A percentile compares a stretch with the other conserved stretches of the same genome.
Conservation (phyloP, 2,888 invertebrate genomes). For the Patella caerulea region DNA sequence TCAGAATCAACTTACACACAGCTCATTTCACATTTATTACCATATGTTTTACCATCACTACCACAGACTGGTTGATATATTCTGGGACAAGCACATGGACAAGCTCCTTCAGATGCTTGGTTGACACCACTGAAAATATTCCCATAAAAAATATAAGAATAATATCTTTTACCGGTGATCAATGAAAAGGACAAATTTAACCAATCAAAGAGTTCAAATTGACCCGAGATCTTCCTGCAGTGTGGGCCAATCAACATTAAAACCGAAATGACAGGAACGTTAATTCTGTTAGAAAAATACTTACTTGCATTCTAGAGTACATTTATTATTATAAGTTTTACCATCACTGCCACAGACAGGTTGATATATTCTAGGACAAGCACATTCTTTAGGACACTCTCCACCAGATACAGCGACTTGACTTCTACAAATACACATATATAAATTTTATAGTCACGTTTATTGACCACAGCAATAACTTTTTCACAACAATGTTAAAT, state of each 20-base stretch:
- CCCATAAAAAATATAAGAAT: too few relatives aligned
- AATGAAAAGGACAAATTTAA: too few relatives aligned
- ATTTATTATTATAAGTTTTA: constrained; percentile 21
- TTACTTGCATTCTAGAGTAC: constrained; percentile 20
- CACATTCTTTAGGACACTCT: constrained; percentile 18
- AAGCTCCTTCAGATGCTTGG: constrained; percentile 8
- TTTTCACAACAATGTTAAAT: too few relatives aligned
- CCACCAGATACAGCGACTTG: constrained; percentile 18
- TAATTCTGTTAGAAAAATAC: background rate
- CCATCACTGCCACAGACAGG: constrained; percentile 26
- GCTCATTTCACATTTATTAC: constrained; percentile 18
- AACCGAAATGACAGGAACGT: background rate
- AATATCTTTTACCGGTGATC: too few relatives aligned
- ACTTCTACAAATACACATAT: background rate
- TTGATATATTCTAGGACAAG: constrained; percentile 20
- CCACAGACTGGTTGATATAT: constrained; percentile 24
- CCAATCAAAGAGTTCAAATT: too few relatives aligned
- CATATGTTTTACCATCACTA: constrained; percentile 22
- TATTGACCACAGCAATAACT: too few relatives aligned
- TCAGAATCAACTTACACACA: constrained; percentile 16
- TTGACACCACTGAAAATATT: too few relatives aligned
- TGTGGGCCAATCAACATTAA: too few relatives aligned
- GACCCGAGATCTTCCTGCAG: too few relatives aligned
- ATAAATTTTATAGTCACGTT: too few relatives aligned
- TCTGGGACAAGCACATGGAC: constrained; percentile 22